Percentiles rank a stretch among this genome's conserved stretches.
These are phyloP conservation scores for Ferdinandea cuprea DNA, from an alignment of 2,888 invertebrate species.

Conservation along the genomic window DNA sequence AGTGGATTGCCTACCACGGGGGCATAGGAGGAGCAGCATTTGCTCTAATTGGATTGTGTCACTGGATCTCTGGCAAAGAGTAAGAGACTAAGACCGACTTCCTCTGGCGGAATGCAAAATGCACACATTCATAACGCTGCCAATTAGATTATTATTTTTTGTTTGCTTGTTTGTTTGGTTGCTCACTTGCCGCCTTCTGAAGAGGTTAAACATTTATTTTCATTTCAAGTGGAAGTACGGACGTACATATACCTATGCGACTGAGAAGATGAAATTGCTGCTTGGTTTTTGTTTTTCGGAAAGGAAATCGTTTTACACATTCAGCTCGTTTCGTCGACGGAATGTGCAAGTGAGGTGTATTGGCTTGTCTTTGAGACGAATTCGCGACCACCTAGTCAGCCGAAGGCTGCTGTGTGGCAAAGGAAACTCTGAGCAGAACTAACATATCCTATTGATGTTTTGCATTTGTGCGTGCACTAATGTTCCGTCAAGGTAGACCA, in stretches of 20 bases:
- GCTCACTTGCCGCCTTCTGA: conserved; percentile 24
- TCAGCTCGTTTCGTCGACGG: neutral
- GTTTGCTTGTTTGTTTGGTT: no score
- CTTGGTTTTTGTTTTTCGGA: conserved; percentile 25
- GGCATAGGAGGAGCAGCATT: conserved; percentile 66
- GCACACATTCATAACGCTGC: conserved; percentile 62
- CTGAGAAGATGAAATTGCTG: conserved; percentile 53
- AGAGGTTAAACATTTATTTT: conserved; percentile 63
- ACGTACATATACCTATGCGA: conserved; percentile 14
- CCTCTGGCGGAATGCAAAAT: conserved; percentile 19
- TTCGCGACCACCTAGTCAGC: conserved; percentile 25
- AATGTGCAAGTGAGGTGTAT: neutral
- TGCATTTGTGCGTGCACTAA: conserved; percentile 47
- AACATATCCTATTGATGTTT: conserved; percentile 52
- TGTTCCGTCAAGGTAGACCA: conserved; percentile 40
- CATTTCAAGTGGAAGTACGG: conserved; percentile 45
- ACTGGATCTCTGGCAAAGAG: conserved; percentile 56
- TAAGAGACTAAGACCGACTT: conserved; percentile 7
- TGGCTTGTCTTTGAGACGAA: conserved; percentile 36
- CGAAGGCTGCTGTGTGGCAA: neutral
- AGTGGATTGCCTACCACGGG: conserved; percentile 63
- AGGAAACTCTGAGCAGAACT: neutral
- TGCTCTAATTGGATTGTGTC: conserved; percentile 74
- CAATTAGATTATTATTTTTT: conserved; percentile 67
- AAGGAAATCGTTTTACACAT: conserved; percentile 20